phyloP scores from a whole-genome alignment of 2,113 vertebrate species.

The Salvelinus fontinalis region DNA sequence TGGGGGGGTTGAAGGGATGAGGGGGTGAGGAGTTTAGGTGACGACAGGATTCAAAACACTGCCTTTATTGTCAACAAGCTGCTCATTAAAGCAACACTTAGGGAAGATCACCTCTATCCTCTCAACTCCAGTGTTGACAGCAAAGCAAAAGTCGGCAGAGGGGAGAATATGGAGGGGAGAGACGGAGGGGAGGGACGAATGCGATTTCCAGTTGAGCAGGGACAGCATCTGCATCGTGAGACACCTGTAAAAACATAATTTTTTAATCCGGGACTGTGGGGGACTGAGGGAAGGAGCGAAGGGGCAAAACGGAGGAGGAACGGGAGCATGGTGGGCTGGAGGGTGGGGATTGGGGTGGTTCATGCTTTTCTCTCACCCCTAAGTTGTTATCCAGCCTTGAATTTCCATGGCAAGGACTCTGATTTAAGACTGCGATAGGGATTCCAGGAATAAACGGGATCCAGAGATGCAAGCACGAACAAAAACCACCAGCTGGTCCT shows the following conservation, averaged over 20 bases:
- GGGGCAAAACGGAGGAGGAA: conserved; percentile 34
- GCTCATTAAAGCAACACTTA: conserved; percentile 27
- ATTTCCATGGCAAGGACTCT: conserved; percentile 22
- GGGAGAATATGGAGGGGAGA: not conserved
- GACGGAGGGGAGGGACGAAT: conserved; percentile 50
- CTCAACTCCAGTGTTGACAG: conserved; percentile 28
- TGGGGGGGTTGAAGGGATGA: not conserved
- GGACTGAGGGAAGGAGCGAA: conserved; percentile 28
- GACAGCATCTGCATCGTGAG: conserved; percentile 55
- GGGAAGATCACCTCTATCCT: conserved; percentile 15
- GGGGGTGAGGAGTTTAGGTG: not conserved
- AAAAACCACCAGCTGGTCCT: conserved; percentile 51
- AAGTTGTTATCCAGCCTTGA: conserved; percentile 42
- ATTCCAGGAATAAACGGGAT: not conserved
- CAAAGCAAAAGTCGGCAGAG: conserved; percentile 21
- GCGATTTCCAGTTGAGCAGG: conserved; percentile 62
- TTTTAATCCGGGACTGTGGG: conserved; percentile 57
- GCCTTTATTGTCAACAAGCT: conserved; percentile 5
- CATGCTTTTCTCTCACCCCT: conserved; percentile 8
- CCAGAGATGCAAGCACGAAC: conserved; percentile 10
- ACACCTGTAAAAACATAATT: conserved; percentile 77
- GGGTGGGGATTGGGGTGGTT: not conserved
- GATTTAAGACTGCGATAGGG: not conserved
- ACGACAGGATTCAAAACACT: not conserved
- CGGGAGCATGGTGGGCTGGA: not conserved